Evolutionary conservation across 2,113 vertebrate species (phyloP), one percentile per base, ranked within the genome.

Genomic region (Clarias batrachus): DNA sequence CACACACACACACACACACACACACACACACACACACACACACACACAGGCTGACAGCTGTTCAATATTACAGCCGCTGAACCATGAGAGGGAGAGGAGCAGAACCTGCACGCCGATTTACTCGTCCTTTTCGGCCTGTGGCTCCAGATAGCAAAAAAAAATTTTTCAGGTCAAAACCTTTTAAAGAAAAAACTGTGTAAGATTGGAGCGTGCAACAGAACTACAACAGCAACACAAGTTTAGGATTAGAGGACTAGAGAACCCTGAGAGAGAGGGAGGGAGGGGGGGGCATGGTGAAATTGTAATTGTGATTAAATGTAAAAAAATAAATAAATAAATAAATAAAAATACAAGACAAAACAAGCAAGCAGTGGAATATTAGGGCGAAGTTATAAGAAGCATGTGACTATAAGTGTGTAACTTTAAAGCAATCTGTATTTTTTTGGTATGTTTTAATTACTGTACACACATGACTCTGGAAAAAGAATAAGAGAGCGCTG

Each of bases 31-130:
- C 41, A 68, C 62, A 82, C 37, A 37, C 27, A 80, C 56, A 80
- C 56, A 60, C 78, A 80, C 54, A 52, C 80, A 82, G 11, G 9
- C 19, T 82, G 82, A 83, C 65, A 84, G 68, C 54, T n/a, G 68
- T 73, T 74, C 82, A 74, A 84, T 84, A 84, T 73, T 84, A 33
- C 30, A 60, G 56, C 56, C 13, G 11, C 33, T 74, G 82, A 84
- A 74, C 68, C 82, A 60, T 84, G 56, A 74, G 21, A 70, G 54
- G 8, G 33, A 8, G 30, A 74, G 23, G 70, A 1, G 68, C 68
- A 73, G 68, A 84, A 74, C 21, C 68, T 74, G 19, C 33, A 84
- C 23, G 56, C 82, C 14, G 68, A 74, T 84, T 84, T 84, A 74
- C 68, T 68, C 48, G 63, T 59, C 63, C 33, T 30, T 21, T 19